Percentiles rank a stretch among this genome's conserved stretches.
These are phyloP conservation scores for Tamandua tetradactyla DNA, from an alignment of 2,797 vertebrate species.

Conservation along the genomic window DNA sequence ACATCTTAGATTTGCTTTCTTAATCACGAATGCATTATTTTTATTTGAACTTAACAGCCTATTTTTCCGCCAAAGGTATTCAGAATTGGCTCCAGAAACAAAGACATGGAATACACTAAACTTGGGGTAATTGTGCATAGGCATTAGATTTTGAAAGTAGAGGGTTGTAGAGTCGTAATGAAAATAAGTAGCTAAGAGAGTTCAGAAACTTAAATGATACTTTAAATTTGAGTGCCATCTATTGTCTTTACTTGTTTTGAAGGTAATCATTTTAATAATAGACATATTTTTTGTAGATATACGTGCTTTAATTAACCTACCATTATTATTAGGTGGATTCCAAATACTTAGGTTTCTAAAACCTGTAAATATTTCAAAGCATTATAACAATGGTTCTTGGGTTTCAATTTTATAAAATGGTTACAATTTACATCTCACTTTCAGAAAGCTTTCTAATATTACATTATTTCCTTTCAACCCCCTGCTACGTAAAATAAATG, in stretches of 20 bases:
- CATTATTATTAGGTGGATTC: slow-evolving; percentile 38
- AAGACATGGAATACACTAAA: slow-evolving; percentile 78
- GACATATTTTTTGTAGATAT: slow-evolving; percentile 72
- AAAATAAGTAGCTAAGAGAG: slow-evolving; percentile 73
- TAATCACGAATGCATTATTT: slow-evolving; percentile 68
- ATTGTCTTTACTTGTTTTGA: slow-evolving; percentile 78
- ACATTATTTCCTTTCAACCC: slow-evolving; percentile 61
- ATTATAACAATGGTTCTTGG: slow-evolving; percentile 50
- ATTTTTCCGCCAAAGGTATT: slow-evolving; percentile 70
- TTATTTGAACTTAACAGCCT: slow-evolving; percentile 59
- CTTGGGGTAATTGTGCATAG: slow-evolving; percentile 75
- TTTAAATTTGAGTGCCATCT: slow-evolving; percentile 80
- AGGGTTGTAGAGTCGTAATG: slow-evolving; percentile 73
- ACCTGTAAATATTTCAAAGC: slow-evolving; percentile 32
- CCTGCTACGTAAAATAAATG: slow-evolving; percentile 76
- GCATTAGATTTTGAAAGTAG: slow-evolving; percentile 77
- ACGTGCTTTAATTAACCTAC: slow-evolving; percentile 69
- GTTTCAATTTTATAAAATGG: slow-evolving; percentile 69
- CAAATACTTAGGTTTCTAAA: slow-evolving; percentile 11
- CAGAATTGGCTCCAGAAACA: slow-evolving; percentile 78
- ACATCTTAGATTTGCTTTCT: slow-evolving; percentile 45
- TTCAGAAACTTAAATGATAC: slow-evolving; percentile 77
- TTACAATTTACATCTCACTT: slow-evolving; percentile 68
- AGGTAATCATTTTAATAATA: slow-evolving; percentile 75
- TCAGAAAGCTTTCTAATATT: slow-evolving; percentile 71